Conservation (phyloP, 1,140 invertebrate genomes). For the Phocides pigmalion region DNA sequence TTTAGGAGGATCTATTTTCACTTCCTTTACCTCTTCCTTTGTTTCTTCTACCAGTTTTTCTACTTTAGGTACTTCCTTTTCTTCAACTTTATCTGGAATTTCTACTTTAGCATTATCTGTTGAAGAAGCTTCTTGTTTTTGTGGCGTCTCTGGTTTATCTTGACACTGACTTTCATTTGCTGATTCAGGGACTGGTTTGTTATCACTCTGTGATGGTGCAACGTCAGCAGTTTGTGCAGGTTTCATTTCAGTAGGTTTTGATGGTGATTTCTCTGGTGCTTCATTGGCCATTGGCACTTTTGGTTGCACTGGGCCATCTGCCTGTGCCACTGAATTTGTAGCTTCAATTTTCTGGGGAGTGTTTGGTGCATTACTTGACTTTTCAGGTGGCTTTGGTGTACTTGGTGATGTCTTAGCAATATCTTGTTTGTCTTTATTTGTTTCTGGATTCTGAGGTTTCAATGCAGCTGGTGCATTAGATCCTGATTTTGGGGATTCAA, state of each 20-base stretch:
- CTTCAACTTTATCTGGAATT: conserved; percentile 51
- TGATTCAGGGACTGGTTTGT: conserved; percentile 69
- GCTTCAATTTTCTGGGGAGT: conserved; percentile 66
- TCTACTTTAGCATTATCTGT: conserved; percentile 57
- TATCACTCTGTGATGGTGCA: conserved; percentile 71
- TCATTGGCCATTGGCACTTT: conserved; percentile 76
- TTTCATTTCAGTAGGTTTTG: conserved; percentile 68
- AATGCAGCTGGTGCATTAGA: conserved; percentile 56
- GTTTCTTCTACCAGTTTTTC: conserved; percentile 45
- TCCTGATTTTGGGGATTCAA: conserved; percentile 69
- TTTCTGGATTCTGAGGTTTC: conserved; percentile 71
- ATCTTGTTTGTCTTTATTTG: conserved; percentile 74
- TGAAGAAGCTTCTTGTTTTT: conserved; percentile 48
- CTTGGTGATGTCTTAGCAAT: conserved; percentile 78
- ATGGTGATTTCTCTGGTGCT: conserved; percentile 66
- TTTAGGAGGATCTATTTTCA: conserved; percentile 51
- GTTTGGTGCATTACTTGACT: conserved; percentile 53
- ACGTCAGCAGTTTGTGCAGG: conserved; percentile 68
- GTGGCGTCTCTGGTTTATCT: conserved; percentile 54
- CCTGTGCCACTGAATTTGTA: conserved; percentile 48
- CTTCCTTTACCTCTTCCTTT: conserved; percentile 45
- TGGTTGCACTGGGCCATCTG: conserved; percentile 60
- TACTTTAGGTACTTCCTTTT: conserved; percentile 53
- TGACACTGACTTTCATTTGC: conserved; percentile 68
- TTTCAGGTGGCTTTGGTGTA: conserved; percentile 75